Percentiles rank a stretch among this genome's conserved stretches.
These are phyloP conservation scores for Anguilla marmorata DNA, from an alignment of 2,797 vertebrate genomes.

Conservation along the genomic window DNA sequence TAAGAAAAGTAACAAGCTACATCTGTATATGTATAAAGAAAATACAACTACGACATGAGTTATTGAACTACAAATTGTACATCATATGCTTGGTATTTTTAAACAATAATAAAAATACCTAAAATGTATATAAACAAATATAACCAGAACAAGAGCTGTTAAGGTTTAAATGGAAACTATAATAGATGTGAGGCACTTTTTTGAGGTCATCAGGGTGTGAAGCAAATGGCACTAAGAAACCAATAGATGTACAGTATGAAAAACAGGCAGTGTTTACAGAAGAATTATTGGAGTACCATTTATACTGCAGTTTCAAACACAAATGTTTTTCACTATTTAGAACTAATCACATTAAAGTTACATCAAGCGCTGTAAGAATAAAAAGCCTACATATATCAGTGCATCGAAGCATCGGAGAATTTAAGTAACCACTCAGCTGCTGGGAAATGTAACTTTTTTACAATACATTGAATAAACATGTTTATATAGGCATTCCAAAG, in stretches of 20 bases:
- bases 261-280: constrained; percentile 61
- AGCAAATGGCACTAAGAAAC: constrained; percentile 79
- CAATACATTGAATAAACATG: constrained; percentile 73
- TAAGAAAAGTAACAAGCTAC: constrained; percentile 87
- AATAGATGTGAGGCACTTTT: constrained; percentile 96
- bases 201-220: constrained; percentile 82
- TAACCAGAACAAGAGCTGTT: constrained; percentile 81
- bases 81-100: constrained; percentile 83
- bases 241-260: constrained; percentile 62
- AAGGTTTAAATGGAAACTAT: constrained; percentile 80
- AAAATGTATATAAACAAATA: constrained; percentile 72
- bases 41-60: constrained; percentile 87
- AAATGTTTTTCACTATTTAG: constrained; percentile 78
- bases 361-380: constrained; percentile 75
- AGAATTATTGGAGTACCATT: constrained; percentile 76
- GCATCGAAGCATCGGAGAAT: constrained; percentile 75
- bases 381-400: constrained; percentile 74
- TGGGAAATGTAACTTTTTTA: constrained; percentile 61
- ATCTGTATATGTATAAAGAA: constrained; percentile 80
- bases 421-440: constrained; percentile 76
- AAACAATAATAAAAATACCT: constrained; percentile 74
- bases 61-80: constrained; percentile 89
- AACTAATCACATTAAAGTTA: constrained; percentile 79
- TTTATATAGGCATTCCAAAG: constrained; percentile 77
- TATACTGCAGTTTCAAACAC: constrained; percentile 79